Base-by-base conservation (phyloP, 1,140 invertebrate species). In the Lepidurus apus region DNA sequence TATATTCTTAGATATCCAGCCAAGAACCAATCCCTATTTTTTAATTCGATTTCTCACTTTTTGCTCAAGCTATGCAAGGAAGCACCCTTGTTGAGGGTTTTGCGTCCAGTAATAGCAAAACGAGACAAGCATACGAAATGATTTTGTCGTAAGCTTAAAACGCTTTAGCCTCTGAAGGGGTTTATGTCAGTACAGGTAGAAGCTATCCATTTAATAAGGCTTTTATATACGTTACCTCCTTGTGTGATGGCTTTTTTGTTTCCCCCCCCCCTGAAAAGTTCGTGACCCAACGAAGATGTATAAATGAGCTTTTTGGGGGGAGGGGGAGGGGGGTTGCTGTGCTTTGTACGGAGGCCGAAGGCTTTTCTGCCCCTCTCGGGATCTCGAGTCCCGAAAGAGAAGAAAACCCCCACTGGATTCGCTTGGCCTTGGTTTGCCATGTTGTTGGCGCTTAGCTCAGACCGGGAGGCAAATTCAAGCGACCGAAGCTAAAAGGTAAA, bases 401-500 rank as follows among this genome's bases (percentile, higher is more conserved):
- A 47, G 34, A 34, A 34, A 34, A 34, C 34, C 34, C 4, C 34
- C 34, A 3, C 26, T 47, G 45, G 45, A 10, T 47, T 47, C 45
- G 45, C 13, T 65, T 65, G 53, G 53, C 53, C 53, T 65, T 65
- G 53, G 53, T 9, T 65, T 21, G 5, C 21, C 17, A 21, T 9
- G 21, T 21, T 65, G 53, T 65, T 17, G 53, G 17, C 17, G 53
- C 6, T 4, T 21, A 10, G 21, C 17, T 65, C 21, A 7, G 53
- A 65, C 53, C 53, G 21, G 13, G 53, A 65, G 53, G 53, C 53
- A 17, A 47, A 47, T 65, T 9, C 53, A 17, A 65, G 53, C 8
- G 53, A 65, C 9, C 53, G 53, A 65, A 65, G 4, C 53, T 65
- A 65, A 65, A 65, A 65, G 53, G 53, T 65, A 65, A 65, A 65